phyloP scores from a whole-genome alignment of 2,113 vertebrate species.

The Barnardius zonarius region DNA sequence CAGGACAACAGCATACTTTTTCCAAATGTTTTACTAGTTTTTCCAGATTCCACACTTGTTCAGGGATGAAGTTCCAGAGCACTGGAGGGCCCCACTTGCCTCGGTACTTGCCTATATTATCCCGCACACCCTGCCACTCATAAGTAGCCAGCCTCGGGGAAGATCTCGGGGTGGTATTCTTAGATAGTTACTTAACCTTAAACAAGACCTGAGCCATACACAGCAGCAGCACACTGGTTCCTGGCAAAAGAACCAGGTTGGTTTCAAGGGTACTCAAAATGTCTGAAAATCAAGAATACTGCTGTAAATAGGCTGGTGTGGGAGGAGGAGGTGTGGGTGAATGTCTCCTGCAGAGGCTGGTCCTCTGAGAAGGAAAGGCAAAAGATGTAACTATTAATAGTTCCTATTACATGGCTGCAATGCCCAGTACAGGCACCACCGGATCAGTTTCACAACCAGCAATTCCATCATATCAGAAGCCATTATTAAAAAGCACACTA shows the following conservation, averaged over 20 bases:
- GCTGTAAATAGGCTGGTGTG: not conserved
- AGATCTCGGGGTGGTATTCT: not conserved
- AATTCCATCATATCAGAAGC: not conserved
- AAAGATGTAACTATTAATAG: not conserved
- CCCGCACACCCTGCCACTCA: not conserved
- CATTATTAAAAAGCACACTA: not conserved
- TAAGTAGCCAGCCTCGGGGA: not conserved
- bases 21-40: not conserved
- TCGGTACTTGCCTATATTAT: not conserved
- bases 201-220: not conserved
- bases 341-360: not conserved
- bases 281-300: not conserved
- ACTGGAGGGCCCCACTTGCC: not conserved
- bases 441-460: not conserved
- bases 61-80: not conserved
- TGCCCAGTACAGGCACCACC: not conserved
- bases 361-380: not conserved
- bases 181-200: not conserved
- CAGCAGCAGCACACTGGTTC: not conserved
- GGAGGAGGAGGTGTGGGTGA: not conserved
- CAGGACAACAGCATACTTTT: not conserved
- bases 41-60: not conserved
- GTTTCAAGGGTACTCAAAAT: not conserved
- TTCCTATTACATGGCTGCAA: not conserved
- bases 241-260: not conserved